Base-by-base conservation (phyloP, 2,888 invertebrate genomes). In the Caenorhabditis drosophilae region DNA sequence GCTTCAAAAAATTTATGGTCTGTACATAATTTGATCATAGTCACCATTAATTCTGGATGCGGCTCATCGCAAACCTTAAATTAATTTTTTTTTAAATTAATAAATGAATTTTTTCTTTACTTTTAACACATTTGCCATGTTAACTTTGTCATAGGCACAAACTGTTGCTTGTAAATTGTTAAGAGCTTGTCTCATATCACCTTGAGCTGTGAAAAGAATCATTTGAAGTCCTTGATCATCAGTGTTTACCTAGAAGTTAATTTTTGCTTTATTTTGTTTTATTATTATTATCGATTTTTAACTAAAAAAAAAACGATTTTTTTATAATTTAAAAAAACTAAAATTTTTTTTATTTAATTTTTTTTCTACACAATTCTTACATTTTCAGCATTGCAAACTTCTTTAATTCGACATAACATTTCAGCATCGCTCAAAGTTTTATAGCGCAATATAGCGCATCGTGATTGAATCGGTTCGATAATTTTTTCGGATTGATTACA, bases 401-500 rank as follows among this genome's bases (percentile, higher is more conserved):
- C 89, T 47, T 91, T 85, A 1, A 91, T 82, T 81, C 92, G 91
- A 0, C 91, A 90, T 49, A 96, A 86, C 71, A 99, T 87, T 86
- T 98, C 92, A 0, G 91, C 90, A 85, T 99, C 96, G 0, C 90
- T 89, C 15, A 99, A 88, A 80, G 91, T 90, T 1, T 92, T 90
- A 85, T 93, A 99, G 3, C 97, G 88, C 51, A 99, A 86, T 86
- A 99, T 92, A 0, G 97, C 97, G 86, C 98, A 99, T 27, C 98
- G 89, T 0, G 97, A 97, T 85, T 98, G 98, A 75, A 98, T 96
- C 0, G 98, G 93, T 85, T 98, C 96, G 70, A 98, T 98, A 58
- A 98, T 95, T 87, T 96, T 96, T 84, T 97, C 97, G 59, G 94
- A 95, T 76, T 92, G 92, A 85, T 98, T 98, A 83, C 98, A 98